These are phyloP conservation scores for Podarcis raffonei DNA, from an alignment of 2,113 vertebrate genomes.

Conservation along the genomic window DNA sequence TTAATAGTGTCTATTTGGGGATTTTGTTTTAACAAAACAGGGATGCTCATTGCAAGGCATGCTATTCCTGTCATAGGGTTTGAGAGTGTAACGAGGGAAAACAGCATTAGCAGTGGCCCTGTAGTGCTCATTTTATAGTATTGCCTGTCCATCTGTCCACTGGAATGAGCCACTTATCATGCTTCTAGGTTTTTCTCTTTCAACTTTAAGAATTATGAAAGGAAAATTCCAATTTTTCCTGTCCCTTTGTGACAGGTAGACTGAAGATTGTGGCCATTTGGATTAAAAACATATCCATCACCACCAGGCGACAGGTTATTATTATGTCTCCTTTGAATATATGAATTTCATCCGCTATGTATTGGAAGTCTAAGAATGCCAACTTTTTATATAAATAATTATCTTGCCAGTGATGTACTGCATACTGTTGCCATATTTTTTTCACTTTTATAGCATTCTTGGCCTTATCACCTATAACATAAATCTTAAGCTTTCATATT, in stretches of 20 bases:
- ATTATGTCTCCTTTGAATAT: conserved; percentile 82
- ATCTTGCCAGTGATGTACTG: conserved; percentile 77
- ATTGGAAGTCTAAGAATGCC: conserved; percentile 74
- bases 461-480: conserved; percentile 76
- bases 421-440: conserved; percentile 75
- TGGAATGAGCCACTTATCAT: conserved; percentile 76
- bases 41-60: conserved; percentile 19
- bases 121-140: conserved; percentile 58
- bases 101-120: conserved; percentile 66
- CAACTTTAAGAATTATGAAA: conserved; percentile 79
- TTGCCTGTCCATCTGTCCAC: conserved; percentile 76
- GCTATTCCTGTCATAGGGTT: conserved; percentile 9
- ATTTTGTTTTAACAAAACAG: conserved; percentile 25
- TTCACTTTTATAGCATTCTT: conserved; percentile 77
- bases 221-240: conserved; percentile 74
- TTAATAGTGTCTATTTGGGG: neutral
- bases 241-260: conserved; percentile 75
- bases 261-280: conserved; percentile 79
- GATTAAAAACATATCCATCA: conserved; percentile 83
- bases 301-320: conserved; percentile 70
- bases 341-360: conserved; percentile 74
- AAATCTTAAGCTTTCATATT: conserved; percentile 75
- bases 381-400: conserved; percentile 83
- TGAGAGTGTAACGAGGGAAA: conserved; percentile 67
- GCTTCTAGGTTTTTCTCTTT: conserved; percentile 69